Evolutionary conservation across 2,113 vertebrate genomes (phyloP), one percentile per base, ranked within the genome.

Genomic region (Malurus cyaneus): DNA sequence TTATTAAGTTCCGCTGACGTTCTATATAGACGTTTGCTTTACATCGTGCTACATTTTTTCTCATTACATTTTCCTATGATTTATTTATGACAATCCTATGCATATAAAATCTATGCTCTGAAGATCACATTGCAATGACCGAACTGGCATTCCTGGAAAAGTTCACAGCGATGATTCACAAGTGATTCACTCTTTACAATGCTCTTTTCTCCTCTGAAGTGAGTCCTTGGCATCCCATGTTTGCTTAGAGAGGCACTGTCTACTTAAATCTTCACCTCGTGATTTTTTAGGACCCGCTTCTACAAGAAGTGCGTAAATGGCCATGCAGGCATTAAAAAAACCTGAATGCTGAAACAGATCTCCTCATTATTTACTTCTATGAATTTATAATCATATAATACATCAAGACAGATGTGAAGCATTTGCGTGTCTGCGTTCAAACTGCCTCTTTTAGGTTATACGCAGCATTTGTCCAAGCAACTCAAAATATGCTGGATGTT

Each of bases 1-100:
- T 97, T 97, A 96, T 86, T 97, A 97, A 97, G 86, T 94, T 74
- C 94, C 80, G 69, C 94, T 97, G 95, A 95, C 0, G 46, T 96
- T 96, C 84, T 49, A 4, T 91, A 95, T 52, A 71, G 80, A 94
- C 31, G 0, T 94, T 97, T 97, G 72, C 81, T 97, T 98, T 96
- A 94, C 78, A 95, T 88, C 8, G 80, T 94, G 96, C 71, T 97
- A 96, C 97, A 93, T 96, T 95, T 97, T 98, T 98, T 97, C 96
- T 97, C 93, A 97, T 97, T 97, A 93, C 69, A 91, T 90, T 97
- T 96, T 64, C 59, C 81, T 71, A 73, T 98, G 96, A 97, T 97
- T 98, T 98, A 97, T 97, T 98, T 98, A 97, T 98, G 94, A 92
- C 88, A 96, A 88, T 96, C 70, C 91, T 96, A 92, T 96, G 89